phyloP scores from a whole-genome alignment of 2,888 invertebrate species.

The Drosophila birchii region DNA sequence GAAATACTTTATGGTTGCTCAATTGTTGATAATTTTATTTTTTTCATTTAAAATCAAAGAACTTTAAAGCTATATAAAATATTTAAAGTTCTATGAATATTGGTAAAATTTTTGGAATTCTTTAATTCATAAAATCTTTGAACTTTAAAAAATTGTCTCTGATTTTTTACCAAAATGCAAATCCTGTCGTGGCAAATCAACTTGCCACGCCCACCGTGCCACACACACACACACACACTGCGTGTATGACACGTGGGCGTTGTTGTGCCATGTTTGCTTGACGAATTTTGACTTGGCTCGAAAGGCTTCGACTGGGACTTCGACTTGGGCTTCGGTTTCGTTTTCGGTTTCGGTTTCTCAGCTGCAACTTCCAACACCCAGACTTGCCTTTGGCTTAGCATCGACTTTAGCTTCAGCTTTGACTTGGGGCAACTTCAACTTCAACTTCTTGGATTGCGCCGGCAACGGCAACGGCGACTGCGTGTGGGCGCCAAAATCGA shows the following conservation, averaged over 20 bases:
- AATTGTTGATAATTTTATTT: too few relatives aligned
- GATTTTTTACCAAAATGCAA: constrained; percentile 37
- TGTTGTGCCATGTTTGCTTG: constrained; percentile 63
- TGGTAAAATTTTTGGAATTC: too few relatives aligned
- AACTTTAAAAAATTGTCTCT: constrained; percentile 20
- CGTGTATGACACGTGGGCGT: constrained; percentile 66
- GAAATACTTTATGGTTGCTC: too few relatives aligned
- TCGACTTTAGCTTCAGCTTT: background rate
- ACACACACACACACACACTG: constrained; percentile 13
- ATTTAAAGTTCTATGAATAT: too few relatives aligned
- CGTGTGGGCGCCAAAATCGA: constrained; percentile 74
- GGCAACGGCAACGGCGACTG: constrained; percentile 44
- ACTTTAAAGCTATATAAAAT: too few relatives aligned
- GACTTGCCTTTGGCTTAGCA: constrained; percentile 2
- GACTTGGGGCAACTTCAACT: constrained; percentile 29
- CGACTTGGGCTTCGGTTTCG: constrained; percentile 6
- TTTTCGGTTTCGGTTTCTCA: constrained; percentile 22
- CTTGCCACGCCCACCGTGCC: constrained; percentile 65
- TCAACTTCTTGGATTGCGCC: constrained; percentile 22
- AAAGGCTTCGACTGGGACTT: constrained; percentile 10
- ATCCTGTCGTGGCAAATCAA: constrained; percentile 66
- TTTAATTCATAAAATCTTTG: too few relatives aligned
- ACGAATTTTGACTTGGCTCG: constrained; percentile 69
- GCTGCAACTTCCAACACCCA: constrained; percentile 36
- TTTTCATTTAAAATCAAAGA: too few relatives aligned